These are phyloP conservation scores for Siniperca scherzeri DNA, from an alignment of 2,797 vertebrate genomes.

Conservation along the genomic window DNA sequence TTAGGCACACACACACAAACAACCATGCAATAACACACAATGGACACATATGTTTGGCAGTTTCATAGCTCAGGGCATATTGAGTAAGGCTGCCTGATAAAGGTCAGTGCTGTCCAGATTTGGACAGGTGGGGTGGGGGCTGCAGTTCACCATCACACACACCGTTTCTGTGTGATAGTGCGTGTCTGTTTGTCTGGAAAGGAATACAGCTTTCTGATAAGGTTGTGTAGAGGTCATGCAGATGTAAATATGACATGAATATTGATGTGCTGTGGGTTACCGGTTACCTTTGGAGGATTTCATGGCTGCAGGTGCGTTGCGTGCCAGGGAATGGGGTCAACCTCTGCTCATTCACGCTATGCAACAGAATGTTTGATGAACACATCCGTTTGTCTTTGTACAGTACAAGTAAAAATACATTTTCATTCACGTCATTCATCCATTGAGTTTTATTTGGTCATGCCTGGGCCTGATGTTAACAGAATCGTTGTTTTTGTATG, in stretches of 20 bases:
- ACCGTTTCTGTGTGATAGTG: conserved; percentile 35
- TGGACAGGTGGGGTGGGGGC: conserved; percentile 64
- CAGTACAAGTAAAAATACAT: conserved; percentile 21
- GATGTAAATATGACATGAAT: conserved; percentile 71
- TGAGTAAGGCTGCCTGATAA: conserved; percentile 72
- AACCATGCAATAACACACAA: conserved; percentile 36
- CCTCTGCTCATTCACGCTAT: conserved; percentile 23
- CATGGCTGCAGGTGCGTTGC: conserved; percentile 48
- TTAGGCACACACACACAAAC: conserved; percentile 37
- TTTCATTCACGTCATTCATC: conserved; percentile 30
- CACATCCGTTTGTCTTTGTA: conserved; percentile 34
- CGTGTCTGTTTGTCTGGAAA: conserved; percentile 52
- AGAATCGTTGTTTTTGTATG: conserved; percentile 32
- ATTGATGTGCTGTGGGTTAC: conserved; percentile 58
- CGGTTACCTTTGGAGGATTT: conserved; percentile 39
- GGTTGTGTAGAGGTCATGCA: conserved; percentile 64
- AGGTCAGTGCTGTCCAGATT: conserved; percentile 73
- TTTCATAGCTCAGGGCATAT: conserved; percentile 70
- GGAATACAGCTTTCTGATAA: conserved; percentile 62
- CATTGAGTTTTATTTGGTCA: conserved; percentile 38
- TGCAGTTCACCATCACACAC: conserved; percentile 37
- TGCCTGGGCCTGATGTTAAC: conserved; percentile 42
- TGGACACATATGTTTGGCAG: conserved; percentile 50
- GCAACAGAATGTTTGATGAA: conserved; percentile 44
- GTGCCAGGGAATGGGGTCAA: conserved; percentile 41